These are phyloP conservation scores for Solenopsis fugax DNA, from an alignment of 1,140 invertebrate genomes.

Conservation along the genomic window DNA sequence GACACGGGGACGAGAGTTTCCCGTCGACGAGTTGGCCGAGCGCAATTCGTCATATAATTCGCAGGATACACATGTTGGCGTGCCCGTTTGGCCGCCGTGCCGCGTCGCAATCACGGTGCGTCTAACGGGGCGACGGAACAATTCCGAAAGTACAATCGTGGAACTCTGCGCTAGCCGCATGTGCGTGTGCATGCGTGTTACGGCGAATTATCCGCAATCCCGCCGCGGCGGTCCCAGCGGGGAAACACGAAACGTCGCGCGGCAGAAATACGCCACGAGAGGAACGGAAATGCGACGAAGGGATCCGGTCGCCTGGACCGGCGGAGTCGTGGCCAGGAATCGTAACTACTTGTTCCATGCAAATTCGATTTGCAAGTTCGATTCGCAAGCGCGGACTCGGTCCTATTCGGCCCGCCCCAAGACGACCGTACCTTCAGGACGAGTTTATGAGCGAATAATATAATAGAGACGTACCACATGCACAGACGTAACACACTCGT, in stretches of 20 bases:
- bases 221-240: conserved; percentile 20
- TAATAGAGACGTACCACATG: not conserved
- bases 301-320: not conserved
- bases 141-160: conserved; percentile 60
- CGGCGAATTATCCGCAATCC: conserved; percentile 52
- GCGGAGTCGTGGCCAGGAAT: conserved; percentile 21
- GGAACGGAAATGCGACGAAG: conserved; percentile 33
- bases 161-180: conserved; percentile 11
- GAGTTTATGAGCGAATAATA: conserved; percentile 65
- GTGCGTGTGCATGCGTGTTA: not conserved
- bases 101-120: conserved; percentile 43
- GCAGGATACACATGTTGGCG: conserved; percentile 11
- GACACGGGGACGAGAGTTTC: conserved; percentile 26
- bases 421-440: conserved; percentile 29
- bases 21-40: conserved; percentile 42
- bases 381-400: conserved; percentile 41
- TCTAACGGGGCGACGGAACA: conserved; percentile 23
- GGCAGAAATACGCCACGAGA: conserved; percentile 37
- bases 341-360: conserved; percentile 73
- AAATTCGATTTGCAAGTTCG: conserved; percentile 80
- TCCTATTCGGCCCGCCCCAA: conserved; percentile 17
- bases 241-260: conserved; percentile 36
- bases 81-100: not conserved
- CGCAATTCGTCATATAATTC: conserved; percentile 52
- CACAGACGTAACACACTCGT: not conserved